These are phyloP conservation scores for Heteronetta atricapilla DNA, from an alignment of 2,113 vertebrate species.

Conservation along the genomic window DNA sequence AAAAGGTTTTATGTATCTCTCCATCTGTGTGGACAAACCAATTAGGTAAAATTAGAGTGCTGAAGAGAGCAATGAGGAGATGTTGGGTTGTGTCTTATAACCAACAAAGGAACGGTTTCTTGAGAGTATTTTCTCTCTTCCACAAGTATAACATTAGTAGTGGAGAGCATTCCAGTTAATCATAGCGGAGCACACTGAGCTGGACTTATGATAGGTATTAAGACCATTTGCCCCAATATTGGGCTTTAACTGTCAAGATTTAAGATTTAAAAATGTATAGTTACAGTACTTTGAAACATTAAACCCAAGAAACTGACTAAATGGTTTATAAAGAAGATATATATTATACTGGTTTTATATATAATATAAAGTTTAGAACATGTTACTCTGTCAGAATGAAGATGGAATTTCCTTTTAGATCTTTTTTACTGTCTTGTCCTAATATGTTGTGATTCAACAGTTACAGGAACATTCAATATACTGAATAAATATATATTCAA, in stretches of 20 bases:
- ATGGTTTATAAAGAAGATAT: not conserved
- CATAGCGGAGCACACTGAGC: conserved; percentile 20
- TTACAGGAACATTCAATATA: not conserved
- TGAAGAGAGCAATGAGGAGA: conserved; percentile 20
- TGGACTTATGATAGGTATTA: conserved; percentile 45
- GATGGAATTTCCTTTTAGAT: not conserved
- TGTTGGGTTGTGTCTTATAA: conserved; percentile 16
- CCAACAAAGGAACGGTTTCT: not conserved
- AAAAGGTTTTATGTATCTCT: not conserved
- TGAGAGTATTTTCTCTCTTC: conserved; percentile 20
- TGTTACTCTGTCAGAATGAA: not conserved
- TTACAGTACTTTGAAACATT: conserved; percentile 35
- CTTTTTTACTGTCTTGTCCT: not conserved
- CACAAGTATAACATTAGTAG: not conserved
- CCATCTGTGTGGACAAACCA: not conserved
- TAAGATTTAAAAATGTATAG: conserved; percentile 36
- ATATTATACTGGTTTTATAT: conserved; percentile 10
- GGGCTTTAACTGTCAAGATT: conserved; percentile 22
- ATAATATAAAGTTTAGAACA: not conserved
- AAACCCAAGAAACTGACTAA: conserved; percentile 49
- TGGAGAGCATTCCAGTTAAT: conserved; percentile 49
- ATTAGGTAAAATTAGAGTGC: not conserved
- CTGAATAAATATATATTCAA: not conserved
- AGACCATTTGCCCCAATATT: conserved; percentile 27
- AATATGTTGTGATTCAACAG: not conserved